Base-by-base conservation (phyloP, 2,797 vertebrate genomes). In the Gambusia yucatana region DNA sequence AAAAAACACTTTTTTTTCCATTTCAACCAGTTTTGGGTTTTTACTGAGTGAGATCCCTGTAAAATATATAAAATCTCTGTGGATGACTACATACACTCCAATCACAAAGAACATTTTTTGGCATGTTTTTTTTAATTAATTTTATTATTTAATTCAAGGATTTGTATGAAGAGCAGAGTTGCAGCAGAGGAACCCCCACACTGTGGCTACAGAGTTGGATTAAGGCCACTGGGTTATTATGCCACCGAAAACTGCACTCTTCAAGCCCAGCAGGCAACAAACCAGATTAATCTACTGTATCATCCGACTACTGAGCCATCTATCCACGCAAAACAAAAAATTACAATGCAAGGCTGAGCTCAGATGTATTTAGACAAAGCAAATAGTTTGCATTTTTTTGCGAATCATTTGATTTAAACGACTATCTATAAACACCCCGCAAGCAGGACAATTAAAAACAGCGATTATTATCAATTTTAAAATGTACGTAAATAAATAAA, bases 171-270 rank as follows among this genome's bases (percentile, higher is more conserved):
- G 71, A 80, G 70, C 75, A 61, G 52, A 74, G 75, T 75, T 59
- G 65, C 83, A 82, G 82, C 71, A 78, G 41, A 80, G 89, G 91
- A 86, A 82, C 82, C 3, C 73, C 75, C 76, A 0, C 36, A 9
- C 9, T 41, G 28, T 86, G 88, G 92, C 85, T 84, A 81, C 75
- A 48, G 59, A 78, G 77, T 78, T 78, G 82, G 92, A 95, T 94
- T 95, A 94, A 94, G 94, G 93, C 91, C 93, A 95, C 86, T 91
- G 91, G 90, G 91, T 94, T 90, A 93, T 94, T 91, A 91, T 92
- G 89, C 90, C 87, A 89, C 82, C 22, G n/a, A 92, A 90, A 93
- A 89, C 46, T 83, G 78, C 61, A 72, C 87, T 89, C 81, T 87
- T 72, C 79, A 75, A 80, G 47, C 77, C 87, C 82, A 86, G 83